Base-by-base conservation (phyloP, 1,140 invertebrate genomes). In the Micrasema minimum region DNA sequence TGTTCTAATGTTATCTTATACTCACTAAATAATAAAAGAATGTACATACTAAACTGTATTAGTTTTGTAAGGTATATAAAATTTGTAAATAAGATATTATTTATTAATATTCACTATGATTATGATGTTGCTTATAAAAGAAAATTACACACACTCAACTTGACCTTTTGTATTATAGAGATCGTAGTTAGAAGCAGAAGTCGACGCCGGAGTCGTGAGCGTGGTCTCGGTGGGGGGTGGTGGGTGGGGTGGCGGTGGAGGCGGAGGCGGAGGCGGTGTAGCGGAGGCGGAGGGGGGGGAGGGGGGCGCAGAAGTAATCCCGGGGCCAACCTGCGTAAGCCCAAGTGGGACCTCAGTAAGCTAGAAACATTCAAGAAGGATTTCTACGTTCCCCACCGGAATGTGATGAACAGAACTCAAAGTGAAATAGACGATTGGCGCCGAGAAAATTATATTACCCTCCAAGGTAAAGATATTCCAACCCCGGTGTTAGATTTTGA, bases 291-390 rank as follows among this genome's bases (percentile, higher is more conserved):
- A 26, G 83, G 87, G 20, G 78, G 83, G 57, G 84, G 86, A 53
- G 83, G 86, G 20, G 85, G 87, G 18, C 83, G 89, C 37, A 76
- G 84, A 14, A 85, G 83, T 69, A 84, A 85, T 75, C 83, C 85
- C 12, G 85, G 86, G 43, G 82, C 85, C 9, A 85, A 78, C 77
- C 76, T 88, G 23, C 79, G 91, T 37, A 92, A 91, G 83, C 90
- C 92, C 6, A 87, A 89, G 77, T 94, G 92, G 93, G 92, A 94
- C 78, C 76, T 92, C 35, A 89, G 85, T 55, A 87, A 90, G 69
- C 81, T 97, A 4, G 91, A 91, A 66, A 91, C 93, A 5, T 96
- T 98, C 82, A 93, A 95, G 78, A 97, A 97, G 85, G 93, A 96
- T 78, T 98, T 98, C 79, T 98, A 97, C 79, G 82, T 91, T 72